Conservation (phyloP, 2,888 invertebrate species). For the Sabatieria punctata region DNA sequence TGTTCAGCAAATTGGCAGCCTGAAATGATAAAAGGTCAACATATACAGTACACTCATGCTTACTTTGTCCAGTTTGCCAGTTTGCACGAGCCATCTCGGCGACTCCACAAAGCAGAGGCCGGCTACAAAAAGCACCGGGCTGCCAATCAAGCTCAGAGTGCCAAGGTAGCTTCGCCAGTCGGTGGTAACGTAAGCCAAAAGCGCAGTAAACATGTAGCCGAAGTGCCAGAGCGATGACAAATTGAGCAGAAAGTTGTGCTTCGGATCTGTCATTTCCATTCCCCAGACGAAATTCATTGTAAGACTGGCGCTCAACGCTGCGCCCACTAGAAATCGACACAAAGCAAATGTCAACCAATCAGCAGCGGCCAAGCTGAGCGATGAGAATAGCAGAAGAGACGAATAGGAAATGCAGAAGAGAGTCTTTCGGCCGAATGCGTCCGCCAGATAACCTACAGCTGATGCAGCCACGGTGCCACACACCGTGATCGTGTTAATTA, state of each 20-base stretch:
- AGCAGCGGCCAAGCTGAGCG: neutral
- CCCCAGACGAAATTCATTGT: conserved; percentile 8
- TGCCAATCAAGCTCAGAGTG: neutral
- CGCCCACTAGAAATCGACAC: neutral
- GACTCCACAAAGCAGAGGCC: conserved; percentile 1
- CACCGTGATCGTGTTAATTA: conserved; percentile 4
- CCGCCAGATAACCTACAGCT: conserved; percentile 3
- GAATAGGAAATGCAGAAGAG: neutral
- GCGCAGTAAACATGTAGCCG: conserved; percentile 5
- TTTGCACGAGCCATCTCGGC: conserved; percentile 9
- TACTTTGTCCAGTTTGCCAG: too few species aligned
- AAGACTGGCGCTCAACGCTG: neutral
- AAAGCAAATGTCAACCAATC: neutral
- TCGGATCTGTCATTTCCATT: conserved; percentile 6
- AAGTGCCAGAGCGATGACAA: conserved; percentile 1
- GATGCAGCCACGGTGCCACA: conserved; percentile 1
- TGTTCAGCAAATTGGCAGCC: too few species aligned
- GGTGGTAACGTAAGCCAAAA: neutral
- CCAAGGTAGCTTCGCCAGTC: conserved; percentile 3
- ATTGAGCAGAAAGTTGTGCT: conserved; percentile 6
- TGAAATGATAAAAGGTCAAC: too few species aligned
- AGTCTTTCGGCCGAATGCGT: conserved; percentile 1
- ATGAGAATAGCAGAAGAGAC: neutral
- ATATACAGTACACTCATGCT: too few species aligned
- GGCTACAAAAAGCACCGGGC: neutral